Base-by-base conservation (phyloP, 2,113 vertebrate genomes). In the Lepus americanus region DNA sequence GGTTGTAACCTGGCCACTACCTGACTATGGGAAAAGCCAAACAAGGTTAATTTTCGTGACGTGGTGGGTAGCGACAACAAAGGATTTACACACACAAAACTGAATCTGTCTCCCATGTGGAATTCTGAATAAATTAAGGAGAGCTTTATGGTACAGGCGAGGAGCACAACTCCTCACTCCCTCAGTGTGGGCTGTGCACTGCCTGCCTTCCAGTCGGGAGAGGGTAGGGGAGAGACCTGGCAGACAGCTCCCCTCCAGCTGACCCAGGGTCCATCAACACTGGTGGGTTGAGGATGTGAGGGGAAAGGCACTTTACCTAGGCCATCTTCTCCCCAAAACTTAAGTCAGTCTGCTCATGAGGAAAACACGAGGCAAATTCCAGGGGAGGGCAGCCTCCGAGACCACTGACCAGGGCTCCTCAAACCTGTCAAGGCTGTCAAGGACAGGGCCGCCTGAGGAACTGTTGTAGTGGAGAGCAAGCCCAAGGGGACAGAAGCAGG, bases 11-110 rank as follows among this genome's bases (percentile, higher is more conserved):
- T 74, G 59, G 29, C 0, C 0, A 5, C 0, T 16, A 66, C 5
- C 17, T 11, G 12, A 4, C 5, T 16, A 25, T 3, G 51, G 51
- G 16, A 16, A n/a, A 51, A 6, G 76, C 39, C 31, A 59, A 89
- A 69, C 1, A 59, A 69, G 20, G 64, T 39, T 55, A 72, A 94
- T 59, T 27, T 10, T 92, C 17, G 1, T 19, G 53, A 61, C 0
- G 55, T 55, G 49, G 20, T 33, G 69, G 39, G 17, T 51, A 20
- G 11, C 44, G 23, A 82, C n/a, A 44, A 69, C 51, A 61, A 87
- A 92, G 39, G 25, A 1, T 91, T 83, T 83, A 87, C 25, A 73
- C 66, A 90, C 22, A 36, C 66, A 95, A 90, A 10, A 51, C 74
- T 64, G 78, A 49, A 67, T 72, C 61, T 70, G 29, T 72, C 36